Evolutionary conservation across 2,888 invertebrate genomes (phyloP), one percentile per base, ranked within the genome.

Genomic region (Iselma pallidipennis): DNA sequence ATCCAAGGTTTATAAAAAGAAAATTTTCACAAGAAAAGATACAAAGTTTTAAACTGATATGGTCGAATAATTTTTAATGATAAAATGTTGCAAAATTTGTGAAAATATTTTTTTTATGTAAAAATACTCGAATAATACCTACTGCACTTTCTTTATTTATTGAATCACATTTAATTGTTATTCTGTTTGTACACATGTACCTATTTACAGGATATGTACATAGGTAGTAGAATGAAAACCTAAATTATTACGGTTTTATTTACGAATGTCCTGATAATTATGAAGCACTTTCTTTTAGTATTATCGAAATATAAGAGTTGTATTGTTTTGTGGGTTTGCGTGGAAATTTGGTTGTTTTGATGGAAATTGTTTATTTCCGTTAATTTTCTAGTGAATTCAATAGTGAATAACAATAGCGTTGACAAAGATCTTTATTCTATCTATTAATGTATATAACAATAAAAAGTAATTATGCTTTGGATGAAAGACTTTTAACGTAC

Each of bases 351-450:
- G 42, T 42, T 42, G 10, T 42, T 42, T 42, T 6, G 10, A 42
- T 42, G 19, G 19, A 42, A 42, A 42, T 42, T 42, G 42, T 42
- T 21, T 42, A 42, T 42, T 42, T 42, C 42, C 42, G 42, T 42
- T 42, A 42, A 42, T 42, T 42, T 42, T 42, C 42, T 42, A 42
- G 42, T 42, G 42, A 42, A 42, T 42, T 42, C 42, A 42, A 42
- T 42, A 42, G 42, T 42, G 21, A 42, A 42, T 42, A 42, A 42
- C 42, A 42, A 42, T 42, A 42, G 42, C 42, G 42, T 42, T 42
- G 42, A 42, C 42, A 42, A 42, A 42, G 42, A 42, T 42, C 42
- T 42, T 42, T 42, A 42, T 42, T 42, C 21, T 42, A 6, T 42
- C 19, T 42, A 42, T 42, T 42, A 42, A 42, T 42, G 42, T 42